Conservation (phyloP, 2,888 invertebrate genomes). For the Melieria picta region DNA sequence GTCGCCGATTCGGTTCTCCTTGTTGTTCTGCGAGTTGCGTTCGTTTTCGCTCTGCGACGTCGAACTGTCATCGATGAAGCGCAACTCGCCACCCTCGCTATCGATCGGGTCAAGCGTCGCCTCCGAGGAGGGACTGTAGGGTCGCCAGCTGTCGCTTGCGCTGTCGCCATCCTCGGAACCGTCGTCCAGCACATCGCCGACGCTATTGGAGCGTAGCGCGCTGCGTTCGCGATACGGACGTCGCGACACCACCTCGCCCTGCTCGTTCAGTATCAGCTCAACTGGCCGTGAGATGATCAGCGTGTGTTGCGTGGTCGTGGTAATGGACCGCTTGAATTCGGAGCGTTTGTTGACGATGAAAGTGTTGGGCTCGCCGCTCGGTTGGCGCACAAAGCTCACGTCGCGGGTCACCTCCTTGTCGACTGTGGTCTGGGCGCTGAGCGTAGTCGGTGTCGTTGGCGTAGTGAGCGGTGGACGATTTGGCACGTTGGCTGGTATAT, state of each 20-base stretch:
- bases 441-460: constrained; percentile 37
- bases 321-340: constrained; percentile 57
- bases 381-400: constrained; percentile 50
- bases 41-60: constrained; percentile 62
- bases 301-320: constrained; percentile 60
- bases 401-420: constrained; percentile 55
- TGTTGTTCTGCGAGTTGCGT: constrained; percentile 48
- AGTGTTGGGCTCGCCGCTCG: constrained; percentile 27
- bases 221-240: constrained; percentile 40
- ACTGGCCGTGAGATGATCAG: constrained; percentile 55
- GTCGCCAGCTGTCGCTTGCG: constrained; percentile 37
- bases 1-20: constrained; percentile 23
- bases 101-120: constrained; percentile 34
- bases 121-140: constrained; percentile 32
- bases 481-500: constrained; percentile 31
- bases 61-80: constrained; percentile 64
- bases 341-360: constrained; percentile 49
- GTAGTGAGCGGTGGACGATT: constrained; percentile 23
- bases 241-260: constrained; percentile 57
- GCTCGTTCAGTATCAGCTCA: constrained; percentile 56
- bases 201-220: constrained; percentile 59
- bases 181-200: constrained; percentile 61
- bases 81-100: constrained; percentile 50
- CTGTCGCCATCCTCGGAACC: constrained; percentile 26
- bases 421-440: constrained; percentile 49